These are phyloP conservation scores for Macrotus californicus DNA, from an alignment of 2,113 vertebrate species.

Conservation along the genomic window DNA sequence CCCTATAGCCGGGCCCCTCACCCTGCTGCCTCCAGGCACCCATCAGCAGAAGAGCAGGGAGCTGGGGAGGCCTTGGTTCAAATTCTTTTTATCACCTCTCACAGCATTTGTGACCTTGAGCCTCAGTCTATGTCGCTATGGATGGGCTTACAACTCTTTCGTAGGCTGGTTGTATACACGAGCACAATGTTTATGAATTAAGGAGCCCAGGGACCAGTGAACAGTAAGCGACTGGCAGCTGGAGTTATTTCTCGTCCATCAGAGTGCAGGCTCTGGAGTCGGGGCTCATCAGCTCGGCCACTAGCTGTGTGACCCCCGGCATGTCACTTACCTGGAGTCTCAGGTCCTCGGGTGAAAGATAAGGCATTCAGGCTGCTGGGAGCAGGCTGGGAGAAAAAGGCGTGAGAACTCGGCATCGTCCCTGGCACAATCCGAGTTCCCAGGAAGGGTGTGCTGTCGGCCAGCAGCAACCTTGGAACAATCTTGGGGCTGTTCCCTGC, in stretches of 20 bases:
- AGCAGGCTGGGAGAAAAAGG: neutral
- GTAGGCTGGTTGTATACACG: neutral
- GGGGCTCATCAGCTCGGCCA: neutral
- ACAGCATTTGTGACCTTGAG: neutral
- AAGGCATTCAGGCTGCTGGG: neutral
- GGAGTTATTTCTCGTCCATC: neutral
- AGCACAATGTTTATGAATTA: neutral
- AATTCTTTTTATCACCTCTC: neutral
- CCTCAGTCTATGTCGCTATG: neutral
- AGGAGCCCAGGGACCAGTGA: neutral
- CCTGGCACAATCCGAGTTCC: neutral
- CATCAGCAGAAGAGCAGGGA: neutral
- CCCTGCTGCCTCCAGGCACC: neutral
- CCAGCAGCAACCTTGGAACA: too few species aligned
- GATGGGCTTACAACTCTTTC: neutral
- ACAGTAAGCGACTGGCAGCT: neutral
- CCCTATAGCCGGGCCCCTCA: neutral
- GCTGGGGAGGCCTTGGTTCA: neutral
- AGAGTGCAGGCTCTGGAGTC: neutral
- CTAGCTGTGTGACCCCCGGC: neutral
- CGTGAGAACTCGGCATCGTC: rapidly evolving
- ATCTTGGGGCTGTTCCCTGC: neutral
- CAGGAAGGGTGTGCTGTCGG: neutral
- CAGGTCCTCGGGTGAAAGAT: neutral
- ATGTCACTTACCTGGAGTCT: neutral